Base-by-base conservation (phyloP, 1,140 invertebrate genomes). In the Cyclina sinensis region DNA sequence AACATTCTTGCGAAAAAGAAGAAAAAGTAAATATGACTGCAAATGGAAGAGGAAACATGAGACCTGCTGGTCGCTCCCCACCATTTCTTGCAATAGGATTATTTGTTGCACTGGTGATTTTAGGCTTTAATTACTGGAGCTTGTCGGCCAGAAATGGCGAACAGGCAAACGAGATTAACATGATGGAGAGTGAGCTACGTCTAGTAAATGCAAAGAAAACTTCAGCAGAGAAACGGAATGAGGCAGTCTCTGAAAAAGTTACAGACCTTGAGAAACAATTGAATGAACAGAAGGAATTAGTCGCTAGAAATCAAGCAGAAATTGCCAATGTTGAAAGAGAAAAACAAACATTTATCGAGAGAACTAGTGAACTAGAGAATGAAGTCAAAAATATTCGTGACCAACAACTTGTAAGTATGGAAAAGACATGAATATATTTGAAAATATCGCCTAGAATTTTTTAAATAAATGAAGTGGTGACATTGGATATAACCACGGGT, bases 111-210 rank as follows among this genome's bases (percentile, higher is more conserved):
- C 30, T 92, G 59, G 78, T 89, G 39, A 92, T 92, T 76, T 54
- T 92, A 9, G 91, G 83, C 2, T 92, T 92, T 57, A 92, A 92
- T 79, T 92, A 92, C 59, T 92, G 90, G 90, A 90, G 73, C 57
- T 54, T 92, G 7, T 91, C 91, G 7, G 86, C 83, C 11, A 43
- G 79, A 62, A 92, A 92, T 83, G 59, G 74, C 11, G 88, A 91
- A 37, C 87, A 90, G 16, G 37, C 68, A 16, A 85, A 48, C 5
- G 81, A 92, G 70, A 32, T 92, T 27, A 16, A 57, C 24, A 54
- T 82, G 39, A 51, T 91, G 27, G 81, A 90, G 51, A 89, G 76
- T 32, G 76, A 91, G 62, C 27, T 92, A 7, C 78, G 88, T n/a
- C 43, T 86, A 16, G 62, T 84, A 12, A 87, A 88, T 68, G 83